Evolutionary conservation across 2,797 vertebrate species (phyloP), one percentile per base, ranked within the genome.

Genomic region (Sebastes nivosus): DNA sequence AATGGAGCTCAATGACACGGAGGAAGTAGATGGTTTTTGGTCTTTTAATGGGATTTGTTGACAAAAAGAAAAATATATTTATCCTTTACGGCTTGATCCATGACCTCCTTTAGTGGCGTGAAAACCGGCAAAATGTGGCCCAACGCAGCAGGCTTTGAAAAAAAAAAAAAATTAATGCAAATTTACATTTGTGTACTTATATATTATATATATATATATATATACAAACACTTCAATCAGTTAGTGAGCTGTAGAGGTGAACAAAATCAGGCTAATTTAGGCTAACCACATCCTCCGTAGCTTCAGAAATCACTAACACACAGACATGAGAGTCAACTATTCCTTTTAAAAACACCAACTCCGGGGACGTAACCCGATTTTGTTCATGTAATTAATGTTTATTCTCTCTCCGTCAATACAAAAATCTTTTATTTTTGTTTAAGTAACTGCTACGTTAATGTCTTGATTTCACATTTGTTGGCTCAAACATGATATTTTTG

Each of bases 101-200:
- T 9, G 27, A 0, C 27, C 27, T 60, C 58, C 0, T 6, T 60
- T 11, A 60, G 16, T 60, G 27, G 16, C 0, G 57, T 58, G 25
- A 29, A 46, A 46, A 46, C 16, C 0, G 24, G 25, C 11, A 4
- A 27, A 14, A 58, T 58, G 3, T 8, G 25, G 55, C 24, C 0
- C 24, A 25, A 57, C 24, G 0, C 12, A 14, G 24, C 22, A 0
- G 55, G 24, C 22, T 14, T 57, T 2, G 22, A 2, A 25, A 25
- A 25, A 18, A 25, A 5, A 5, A 13, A 5, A 36, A 9, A 27
- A 1, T 0, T 1, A 24, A 18, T 59, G 25, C 25, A 29, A 9
- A 18, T 29, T 29, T 18, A 18, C 58, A 59, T 59, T 29, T 59
- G 14, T 4, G 14, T 59, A 29, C 8, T 10, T 20, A 6, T 36